These are phyloP conservation scores for Hydrocynus forskahlii DNA, from an alignment of 2,797 vertebrate genomes.

Conservation along the genomic window DNA sequence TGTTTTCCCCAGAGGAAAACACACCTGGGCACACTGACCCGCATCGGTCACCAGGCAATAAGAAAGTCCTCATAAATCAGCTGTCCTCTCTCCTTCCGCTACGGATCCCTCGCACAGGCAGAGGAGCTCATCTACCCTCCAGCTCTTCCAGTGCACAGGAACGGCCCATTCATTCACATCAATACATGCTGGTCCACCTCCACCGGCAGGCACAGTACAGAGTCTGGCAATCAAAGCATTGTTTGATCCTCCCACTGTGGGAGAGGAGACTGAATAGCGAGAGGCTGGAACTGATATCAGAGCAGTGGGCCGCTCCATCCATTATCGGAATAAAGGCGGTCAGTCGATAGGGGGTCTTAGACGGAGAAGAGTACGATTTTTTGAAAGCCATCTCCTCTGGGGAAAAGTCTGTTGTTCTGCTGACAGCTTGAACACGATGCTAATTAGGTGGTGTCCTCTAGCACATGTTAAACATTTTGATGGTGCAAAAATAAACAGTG, in stretches of 20 bases:
- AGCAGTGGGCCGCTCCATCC: neutral
- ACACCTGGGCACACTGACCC: neutral
- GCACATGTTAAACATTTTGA: neutral
- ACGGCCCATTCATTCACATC: neutral
- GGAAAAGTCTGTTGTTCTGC: neutral
- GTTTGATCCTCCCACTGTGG: neutral
- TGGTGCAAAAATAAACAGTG: neutral
- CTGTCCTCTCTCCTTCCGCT: neutral
- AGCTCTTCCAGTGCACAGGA: neutral
- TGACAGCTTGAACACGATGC: neutral
- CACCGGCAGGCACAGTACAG: neutral
- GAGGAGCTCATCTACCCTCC: neutral
- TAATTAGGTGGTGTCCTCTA: neutral
- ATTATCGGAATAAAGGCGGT: neutral
- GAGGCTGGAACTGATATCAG: neutral
- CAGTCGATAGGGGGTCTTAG: neutral
- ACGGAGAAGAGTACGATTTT: neutral
- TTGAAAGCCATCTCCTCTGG: neutral
- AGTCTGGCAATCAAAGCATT: neutral
- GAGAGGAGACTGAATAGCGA: neutral
- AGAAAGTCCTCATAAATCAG: slow-evolving; percentile 9
- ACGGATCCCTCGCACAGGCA: neutral
- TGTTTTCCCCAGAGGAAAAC: neutral
- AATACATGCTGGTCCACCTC: neutral
- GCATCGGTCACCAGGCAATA: neutral